Evolutionary conservation across 2,113 vertebrate genomes (phyloP).

Genomic region (Dromaius novaehollandiae): DNA sequence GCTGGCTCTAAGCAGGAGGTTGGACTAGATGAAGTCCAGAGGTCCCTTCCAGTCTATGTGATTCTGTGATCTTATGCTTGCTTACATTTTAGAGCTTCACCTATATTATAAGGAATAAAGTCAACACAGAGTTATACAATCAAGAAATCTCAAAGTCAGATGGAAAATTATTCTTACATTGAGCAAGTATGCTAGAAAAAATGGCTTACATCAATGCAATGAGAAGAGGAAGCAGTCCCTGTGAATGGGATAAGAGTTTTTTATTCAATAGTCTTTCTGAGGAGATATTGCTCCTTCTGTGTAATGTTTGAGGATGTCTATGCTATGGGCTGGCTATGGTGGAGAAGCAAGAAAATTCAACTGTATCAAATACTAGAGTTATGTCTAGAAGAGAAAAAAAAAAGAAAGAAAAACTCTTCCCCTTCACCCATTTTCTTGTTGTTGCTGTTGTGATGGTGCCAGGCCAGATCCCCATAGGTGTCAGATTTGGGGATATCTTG

Average conservation of each 20-base stretch:
- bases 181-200: not conserved
- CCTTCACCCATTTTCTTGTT: fast-evolving
- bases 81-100: not conserved
- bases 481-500: fast-evolving
- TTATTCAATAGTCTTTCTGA: not conserved
- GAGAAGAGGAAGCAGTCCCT: not conserved
- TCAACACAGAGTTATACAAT: not conserved
- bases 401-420: not conserved
- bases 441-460: no score
- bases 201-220: not conserved
- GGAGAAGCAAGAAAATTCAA: not conserved
- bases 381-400: no score
- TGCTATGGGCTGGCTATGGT: fast-evolving
- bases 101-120: not conserved
- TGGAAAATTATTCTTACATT: not conserved
- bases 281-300: not conserved
- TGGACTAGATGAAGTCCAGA: fast-evolving
- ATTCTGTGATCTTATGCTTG: not conserved
- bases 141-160: not conserved
- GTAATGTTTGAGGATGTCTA: not conserved
- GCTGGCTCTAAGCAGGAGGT: not conserved
- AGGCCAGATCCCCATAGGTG: not conserved
- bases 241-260: not conserved
- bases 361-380: not conserved
- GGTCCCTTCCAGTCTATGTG: not conserved